These are phyloP conservation scores for Rissa tridactyla DNA, from an alignment of 2,113 vertebrate genomes.

Conservation along the genomic window DNA sequence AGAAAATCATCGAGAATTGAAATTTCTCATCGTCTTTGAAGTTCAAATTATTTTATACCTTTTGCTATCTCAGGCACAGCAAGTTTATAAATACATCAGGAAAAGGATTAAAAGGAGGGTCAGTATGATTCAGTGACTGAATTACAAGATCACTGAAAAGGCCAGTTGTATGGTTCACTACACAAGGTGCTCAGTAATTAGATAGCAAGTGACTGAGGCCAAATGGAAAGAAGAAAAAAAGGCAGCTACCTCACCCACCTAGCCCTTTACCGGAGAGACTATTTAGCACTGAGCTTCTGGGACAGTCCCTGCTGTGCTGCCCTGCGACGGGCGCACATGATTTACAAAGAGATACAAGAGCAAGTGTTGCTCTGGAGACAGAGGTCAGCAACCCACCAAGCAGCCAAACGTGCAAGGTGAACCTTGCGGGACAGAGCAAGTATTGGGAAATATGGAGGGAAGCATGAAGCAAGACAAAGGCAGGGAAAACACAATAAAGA, in stretches of 20 bases:
- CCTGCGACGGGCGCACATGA: accelerated
- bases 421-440: neutral
- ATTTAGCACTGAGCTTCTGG: accelerated
- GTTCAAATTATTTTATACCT: neutral
- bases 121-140: neutral
- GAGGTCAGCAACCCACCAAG: neutral
- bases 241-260: neutral
- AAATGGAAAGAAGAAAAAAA: neutral
- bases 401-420: neutral
- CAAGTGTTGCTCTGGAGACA: neutral
- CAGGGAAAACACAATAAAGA: neutral
- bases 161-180: neutral
- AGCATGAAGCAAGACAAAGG: neutral
- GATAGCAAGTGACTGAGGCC: neutral
- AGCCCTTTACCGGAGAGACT: neutral
- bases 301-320: neutral
- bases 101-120: neutral
- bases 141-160: neutral
- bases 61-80: neutral
- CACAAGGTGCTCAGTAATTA: neutral
- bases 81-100: neutral
- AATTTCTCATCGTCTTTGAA: neutral
- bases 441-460: neutral
- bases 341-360: neutral
- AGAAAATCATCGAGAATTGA: neutral